phyloP scores from a whole-genome alignment of 2,888 invertebrate species.

The Petrophora chlorosata region DNA sequence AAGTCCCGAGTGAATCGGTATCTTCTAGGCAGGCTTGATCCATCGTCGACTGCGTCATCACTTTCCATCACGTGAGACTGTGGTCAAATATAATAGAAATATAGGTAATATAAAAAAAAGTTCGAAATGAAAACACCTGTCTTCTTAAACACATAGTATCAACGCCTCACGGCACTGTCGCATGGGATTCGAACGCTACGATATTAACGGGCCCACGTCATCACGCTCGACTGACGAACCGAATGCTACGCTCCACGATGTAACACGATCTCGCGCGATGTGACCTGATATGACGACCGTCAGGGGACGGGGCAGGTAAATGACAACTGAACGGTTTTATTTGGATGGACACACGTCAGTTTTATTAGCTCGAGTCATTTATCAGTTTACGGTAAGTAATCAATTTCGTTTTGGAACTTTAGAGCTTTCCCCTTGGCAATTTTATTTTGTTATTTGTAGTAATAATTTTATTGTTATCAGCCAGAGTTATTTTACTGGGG shows the following conservation, averaged over 20 bases:
- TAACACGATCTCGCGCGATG: conserved; percentile 17
- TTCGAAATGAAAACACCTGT: no score
- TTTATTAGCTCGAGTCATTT: not conserved
- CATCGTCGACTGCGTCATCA: no score
- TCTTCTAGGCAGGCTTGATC: no score
- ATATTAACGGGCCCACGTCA: conserved; percentile 47
- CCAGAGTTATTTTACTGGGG: no score
- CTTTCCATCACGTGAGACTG: no score
- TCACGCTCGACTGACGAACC: conserved; percentile 41
- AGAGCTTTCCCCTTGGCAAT: no score
- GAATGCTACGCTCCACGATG: conserved; percentile 31
- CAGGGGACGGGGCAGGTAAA: conserved; percentile 12
- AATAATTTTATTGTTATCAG: no score
- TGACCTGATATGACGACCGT: not conserved
- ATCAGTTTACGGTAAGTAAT: not conserved
- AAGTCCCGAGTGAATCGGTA: no score
- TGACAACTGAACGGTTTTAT: conserved; percentile 20
- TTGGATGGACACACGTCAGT: not conserved
- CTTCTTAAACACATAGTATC: conserved; percentile 31
- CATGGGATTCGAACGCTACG: conserved; percentile 37
- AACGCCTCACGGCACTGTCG: conserved; percentile 30
- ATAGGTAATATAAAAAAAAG: no score
- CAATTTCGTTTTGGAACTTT: conserved; percentile 13
- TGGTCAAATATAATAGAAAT: no score
- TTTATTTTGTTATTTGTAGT: no score